Evolutionary conservation across 2,888 invertebrate species (phyloP).

Genomic region (Lasioglossum oenotherae): DNA sequence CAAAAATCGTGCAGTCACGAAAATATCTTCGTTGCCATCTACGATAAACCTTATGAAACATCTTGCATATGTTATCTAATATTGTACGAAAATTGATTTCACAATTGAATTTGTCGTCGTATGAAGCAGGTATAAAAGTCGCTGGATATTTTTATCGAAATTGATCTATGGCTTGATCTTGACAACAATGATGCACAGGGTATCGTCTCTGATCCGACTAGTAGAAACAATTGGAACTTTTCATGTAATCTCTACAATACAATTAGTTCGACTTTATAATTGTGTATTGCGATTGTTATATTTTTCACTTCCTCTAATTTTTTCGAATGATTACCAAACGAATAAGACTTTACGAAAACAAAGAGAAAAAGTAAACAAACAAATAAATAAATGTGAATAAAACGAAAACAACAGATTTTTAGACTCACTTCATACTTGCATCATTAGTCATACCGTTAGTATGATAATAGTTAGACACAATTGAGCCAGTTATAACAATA

Average conservation of each 20-base stretch:
- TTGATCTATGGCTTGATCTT: background rate
- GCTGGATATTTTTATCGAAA: constrained; percentile 5
- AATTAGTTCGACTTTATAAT: background rate
- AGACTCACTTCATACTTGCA: constrained; percentile 59
- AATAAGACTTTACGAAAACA: background rate
- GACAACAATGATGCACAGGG: background rate
- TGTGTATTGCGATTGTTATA: background rate
- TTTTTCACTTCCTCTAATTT: background rate
- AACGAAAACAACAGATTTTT: constrained; percentile 35
- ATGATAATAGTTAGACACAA: constrained; percentile 72
- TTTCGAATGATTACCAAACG: background rate
- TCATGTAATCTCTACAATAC: background rate
- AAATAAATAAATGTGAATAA: background rate
- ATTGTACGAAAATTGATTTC: constrained; percentile 50
- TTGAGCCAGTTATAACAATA: constrained; percentile 67
- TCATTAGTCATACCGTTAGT: constrained; percentile 71
- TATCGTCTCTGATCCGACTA: background rate
- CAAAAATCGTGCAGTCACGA: constrained; percentile 27
- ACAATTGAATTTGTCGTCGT: constrained; percentile 27
- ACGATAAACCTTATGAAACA: constrained; percentile 54
- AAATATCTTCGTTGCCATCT: constrained; percentile 9
- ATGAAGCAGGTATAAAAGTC: constrained; percentile 59
- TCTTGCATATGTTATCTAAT: constrained; percentile 31
- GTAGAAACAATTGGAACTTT: background rate
- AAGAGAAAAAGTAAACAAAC: background rate